Evolutionary conservation across 2,797 vertebrate species (phyloP).

Genomic region (Leucoraja ocellata): DNA sequence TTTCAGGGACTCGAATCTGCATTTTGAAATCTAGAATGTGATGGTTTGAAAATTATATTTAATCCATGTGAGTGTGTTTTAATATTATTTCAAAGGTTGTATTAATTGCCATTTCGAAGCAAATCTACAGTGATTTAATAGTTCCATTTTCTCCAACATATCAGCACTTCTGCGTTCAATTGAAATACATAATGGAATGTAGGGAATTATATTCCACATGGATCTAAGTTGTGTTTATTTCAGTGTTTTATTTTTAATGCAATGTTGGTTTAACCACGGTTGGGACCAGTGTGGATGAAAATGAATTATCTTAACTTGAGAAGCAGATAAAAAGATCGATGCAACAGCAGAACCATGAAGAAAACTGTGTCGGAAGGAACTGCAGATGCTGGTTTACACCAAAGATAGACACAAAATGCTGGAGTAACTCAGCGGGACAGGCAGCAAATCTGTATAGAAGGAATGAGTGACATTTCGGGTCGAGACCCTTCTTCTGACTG

Average conservation of each 20-base stretch:
- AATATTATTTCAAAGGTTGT: constrained; percentile 16
- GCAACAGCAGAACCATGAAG: background rate
- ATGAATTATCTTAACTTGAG: background rate
- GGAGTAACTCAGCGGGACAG: too few species aligned
- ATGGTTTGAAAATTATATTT: constrained; percentile 1
- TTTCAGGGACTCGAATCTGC: background rate
- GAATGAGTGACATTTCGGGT: too few species aligned
- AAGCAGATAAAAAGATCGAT: background rate
- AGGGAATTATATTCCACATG: too few species aligned
- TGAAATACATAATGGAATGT: background rate
- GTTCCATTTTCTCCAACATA: background rate
- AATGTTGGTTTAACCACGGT: background rate
- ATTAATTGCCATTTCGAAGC: background rate
- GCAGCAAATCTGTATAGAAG: too few species aligned
- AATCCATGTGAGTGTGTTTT: background rate
- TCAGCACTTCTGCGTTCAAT: background rate
- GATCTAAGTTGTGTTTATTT: background rate
- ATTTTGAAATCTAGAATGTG: background rate
- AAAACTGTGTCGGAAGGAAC: too few species aligned
- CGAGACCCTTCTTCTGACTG: too few species aligned
- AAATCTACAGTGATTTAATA: background rate
- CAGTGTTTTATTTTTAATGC: background rate
- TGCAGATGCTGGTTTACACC: too few species aligned
- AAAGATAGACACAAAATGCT: too few species aligned
- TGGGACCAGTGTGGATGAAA: background rate